Percentiles rank a stretch among this genome's conserved stretches.
These are phyloP conservation scores for Mylabris phalerata DNA, from an alignment of 1,140 invertebrate genomes.

Conservation along the genomic window DNA sequence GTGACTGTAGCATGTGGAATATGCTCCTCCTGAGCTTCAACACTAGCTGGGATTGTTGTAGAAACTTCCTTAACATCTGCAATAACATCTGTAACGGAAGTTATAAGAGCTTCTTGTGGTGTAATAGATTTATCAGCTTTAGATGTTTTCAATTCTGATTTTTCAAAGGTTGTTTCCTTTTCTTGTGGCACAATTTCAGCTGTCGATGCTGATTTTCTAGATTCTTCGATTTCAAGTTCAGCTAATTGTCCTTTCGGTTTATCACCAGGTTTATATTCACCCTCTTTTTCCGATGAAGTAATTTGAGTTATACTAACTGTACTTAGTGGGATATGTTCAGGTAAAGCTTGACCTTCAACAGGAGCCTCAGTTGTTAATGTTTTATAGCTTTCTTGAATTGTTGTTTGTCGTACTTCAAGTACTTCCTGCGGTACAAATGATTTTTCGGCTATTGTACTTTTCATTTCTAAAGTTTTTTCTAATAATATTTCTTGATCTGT, in stretches of 20 bases:
- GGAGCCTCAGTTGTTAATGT: slow-evolving; percentile 33
- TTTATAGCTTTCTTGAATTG: slow-evolving; percentile 12
- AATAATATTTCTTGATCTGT: slow-evolving; percentile 19
- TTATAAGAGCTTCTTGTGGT: not conserved
- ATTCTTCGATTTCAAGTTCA: slow-evolving; percentile 38
- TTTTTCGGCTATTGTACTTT: slow-evolving; percentile 9
- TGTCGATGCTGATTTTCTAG: slow-evolving; percentile 40
- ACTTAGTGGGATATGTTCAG: slow-evolving; percentile 40
- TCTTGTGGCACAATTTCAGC: slow-evolving; percentile 43
- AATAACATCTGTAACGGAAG: not conserved
- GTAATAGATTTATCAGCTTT: slow-evolving; percentile 7
- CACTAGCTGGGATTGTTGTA: slow-evolving; percentile 13
- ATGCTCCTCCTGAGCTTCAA: slow-evolving; percentile 21
- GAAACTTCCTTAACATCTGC: slow-evolving; percentile 20
- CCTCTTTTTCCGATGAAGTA: slow-evolving; percentile 41
- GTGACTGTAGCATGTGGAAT: slow-evolving; percentile 4
- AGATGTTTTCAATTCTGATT: slow-evolving; percentile 21
- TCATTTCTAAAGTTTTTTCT: slow-evolving; percentile 2
- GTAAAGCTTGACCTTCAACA: slow-evolving; percentile 15
- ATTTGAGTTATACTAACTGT: slow-evolving; percentile 42
- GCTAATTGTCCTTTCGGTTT: slow-evolving; percentile 39
- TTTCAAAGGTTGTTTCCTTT: slow-evolving; percentile 37
- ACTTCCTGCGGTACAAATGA: slow-evolving; percentile 9
- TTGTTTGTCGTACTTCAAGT: slow-evolving; percentile 9
- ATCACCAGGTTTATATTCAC: slow-evolving; percentile 33